Conservation (phyloP, 64 coral and sea anemone species). For the Porites australiensis region DNA sequence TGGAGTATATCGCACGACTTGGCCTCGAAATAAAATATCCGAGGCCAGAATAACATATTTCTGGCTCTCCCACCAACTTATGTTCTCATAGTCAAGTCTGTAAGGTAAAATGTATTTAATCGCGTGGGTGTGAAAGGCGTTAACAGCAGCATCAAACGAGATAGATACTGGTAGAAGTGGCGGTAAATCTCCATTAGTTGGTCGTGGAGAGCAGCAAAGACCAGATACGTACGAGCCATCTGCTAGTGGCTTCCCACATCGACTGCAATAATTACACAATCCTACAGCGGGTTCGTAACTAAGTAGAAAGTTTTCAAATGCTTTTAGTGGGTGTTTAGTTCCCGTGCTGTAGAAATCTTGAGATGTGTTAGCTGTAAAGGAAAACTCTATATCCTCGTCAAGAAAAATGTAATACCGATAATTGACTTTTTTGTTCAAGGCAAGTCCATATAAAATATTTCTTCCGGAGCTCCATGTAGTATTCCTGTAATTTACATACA, state of each 20-base stretch:
- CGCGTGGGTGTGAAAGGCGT: conserved; percentile 80
- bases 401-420: conserved; percentile 87
- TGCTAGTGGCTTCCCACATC: conserved; percentile 71
- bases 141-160: conserved; percentile 87
- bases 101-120: conserved; percentile 78
- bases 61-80: conserved; percentile 96
- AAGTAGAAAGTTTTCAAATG: conserved; percentile 87
- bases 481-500: conserved; percentile 66
- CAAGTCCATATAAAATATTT: conserved; percentile 76
- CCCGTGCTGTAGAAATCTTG: conserved; percentile 1
- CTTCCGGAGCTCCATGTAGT: conserved; percentile 83
- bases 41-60: conserved; percentile 91
- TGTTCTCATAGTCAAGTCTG: conserved; percentile 76
- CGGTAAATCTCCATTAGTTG: conserved; percentile 40
- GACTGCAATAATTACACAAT: conserved; percentile 83
- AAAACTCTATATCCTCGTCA: conserved; percentile 89
- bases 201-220: conserved; percentile 76
- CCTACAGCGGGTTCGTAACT: conserved; percentile 79
- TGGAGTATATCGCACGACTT: conserved; percentile 78
- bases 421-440: conserved; percentile 19
- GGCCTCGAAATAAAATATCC: conserved; percentile 85
- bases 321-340: conserved; percentile 38
- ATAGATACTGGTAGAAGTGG: conserved; percentile 82
- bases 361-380: conserved; percentile 60
- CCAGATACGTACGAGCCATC: conserved; percentile 53